These are phyloP conservation scores for Athripsodes cinereus DNA, from an alignment of 2,888 invertebrate species.

Conservation along the genomic window DNA sequence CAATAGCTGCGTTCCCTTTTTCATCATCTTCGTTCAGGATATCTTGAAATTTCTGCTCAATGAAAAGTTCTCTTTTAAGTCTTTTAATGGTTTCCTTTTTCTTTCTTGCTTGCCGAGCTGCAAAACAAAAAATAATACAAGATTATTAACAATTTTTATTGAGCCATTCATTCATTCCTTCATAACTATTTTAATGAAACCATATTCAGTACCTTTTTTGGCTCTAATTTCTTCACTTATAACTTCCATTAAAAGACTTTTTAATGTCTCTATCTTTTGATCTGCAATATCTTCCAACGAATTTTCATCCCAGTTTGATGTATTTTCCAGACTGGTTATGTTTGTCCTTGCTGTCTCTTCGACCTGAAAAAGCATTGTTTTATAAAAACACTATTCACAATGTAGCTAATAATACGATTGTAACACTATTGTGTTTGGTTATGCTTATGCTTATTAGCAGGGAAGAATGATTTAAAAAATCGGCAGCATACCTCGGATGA, in stretches of 20 bases:
- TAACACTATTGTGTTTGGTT: no score
- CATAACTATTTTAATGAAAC: no score
- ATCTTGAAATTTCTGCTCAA: constrained; percentile 43
- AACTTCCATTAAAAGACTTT: constrained; percentile 42
- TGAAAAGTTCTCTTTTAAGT: constrained; percentile 46
- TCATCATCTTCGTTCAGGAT: constrained; percentile 54
- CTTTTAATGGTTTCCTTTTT: constrained; percentile 31
- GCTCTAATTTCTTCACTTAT: constrained; percentile 42
- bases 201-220: constrained; percentile 7
- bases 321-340: no score
- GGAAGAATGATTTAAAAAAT: no score
- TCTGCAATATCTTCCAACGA: constrained; percentile 19
- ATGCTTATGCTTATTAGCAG: no score
- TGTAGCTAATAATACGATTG: no score
- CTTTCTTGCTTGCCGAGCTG: constrained; percentile 15
- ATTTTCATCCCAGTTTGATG: not conserved
- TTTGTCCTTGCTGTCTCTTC: no score
- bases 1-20: constrained; percentile 54
- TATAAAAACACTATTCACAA: no score
- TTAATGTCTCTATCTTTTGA: constrained; percentile 35
- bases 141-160: not conserved
- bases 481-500: no score
- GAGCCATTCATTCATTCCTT: not conserved
- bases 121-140: not conserved
- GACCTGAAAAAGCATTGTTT: no score